phyloP scores from a whole-genome alignment of 1,140 invertebrate genomes.

The Drosophila arawakana region DNA sequence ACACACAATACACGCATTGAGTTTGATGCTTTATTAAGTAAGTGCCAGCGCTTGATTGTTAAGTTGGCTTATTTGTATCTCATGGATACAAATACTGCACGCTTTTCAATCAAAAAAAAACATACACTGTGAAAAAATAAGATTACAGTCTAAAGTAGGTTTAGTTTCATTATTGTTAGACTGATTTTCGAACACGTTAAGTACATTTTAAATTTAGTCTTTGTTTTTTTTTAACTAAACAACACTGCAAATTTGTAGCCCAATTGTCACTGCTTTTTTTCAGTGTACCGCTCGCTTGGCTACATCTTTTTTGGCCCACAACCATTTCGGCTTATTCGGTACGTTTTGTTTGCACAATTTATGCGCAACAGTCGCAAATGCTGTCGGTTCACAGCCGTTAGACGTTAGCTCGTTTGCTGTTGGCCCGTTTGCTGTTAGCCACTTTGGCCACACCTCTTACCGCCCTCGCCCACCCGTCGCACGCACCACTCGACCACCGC shows the following conservation, averaged over 20 bases:
- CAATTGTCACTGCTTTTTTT: too few species aligned
- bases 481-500: slow-evolving; percentile 20
- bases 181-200: too few species aligned
- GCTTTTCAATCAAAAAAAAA: slow-evolving; percentile 1
- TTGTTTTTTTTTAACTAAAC: too few species aligned
- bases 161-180: too few species aligned
- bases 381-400: slow-evolving; percentile 25
- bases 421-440: background rate
- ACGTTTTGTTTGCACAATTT: slow-evolving; percentile 74
- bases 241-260: background rate
- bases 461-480: background rate
- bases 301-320: slow-evolving; percentile 47
- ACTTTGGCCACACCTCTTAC: background rate
- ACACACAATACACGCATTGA: slow-evolving; percentile 19
- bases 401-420: background rate
- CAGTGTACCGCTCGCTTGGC: background rate
- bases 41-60: slow-evolving; percentile 23
- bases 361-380: slow-evolving; percentile 54
- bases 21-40: slow-evolving; percentile 24
- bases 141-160: too few species aligned
- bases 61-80: slow-evolving; percentile 62
- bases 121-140: too few species aligned
- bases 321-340: slow-evolving; percentile 46
- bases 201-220: background rate
- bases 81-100: slow-evolving; percentile 26